phyloP scores from a whole-genome alignment of 1,140 invertebrate species.

The Marisa cornuarietis region DNA sequence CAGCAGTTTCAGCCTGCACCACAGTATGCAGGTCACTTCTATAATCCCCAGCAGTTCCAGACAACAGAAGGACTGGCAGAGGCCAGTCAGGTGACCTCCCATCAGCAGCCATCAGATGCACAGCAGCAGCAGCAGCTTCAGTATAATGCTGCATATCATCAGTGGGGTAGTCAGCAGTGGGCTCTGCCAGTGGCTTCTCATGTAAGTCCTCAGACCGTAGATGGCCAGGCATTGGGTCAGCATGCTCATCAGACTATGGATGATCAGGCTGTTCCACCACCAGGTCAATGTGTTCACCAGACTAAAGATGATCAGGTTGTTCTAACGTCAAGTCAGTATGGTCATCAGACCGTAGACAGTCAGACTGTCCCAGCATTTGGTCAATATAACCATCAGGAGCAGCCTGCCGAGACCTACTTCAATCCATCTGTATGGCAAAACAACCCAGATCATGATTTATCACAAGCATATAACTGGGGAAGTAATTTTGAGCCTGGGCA shows the following conservation, averaged over 20 bases:
- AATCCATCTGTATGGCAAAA: constrained; percentile 11
- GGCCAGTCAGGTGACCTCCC: neutral
- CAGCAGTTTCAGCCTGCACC: constrained; percentile 20
- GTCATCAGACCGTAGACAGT: no score
- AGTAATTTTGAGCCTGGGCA: neutral
- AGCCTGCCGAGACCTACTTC: constrained; percentile 3
- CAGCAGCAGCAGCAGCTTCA: constrained; percentile 11
- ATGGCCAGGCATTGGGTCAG: neutral
- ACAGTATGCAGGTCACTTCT: constrained; percentile 9
- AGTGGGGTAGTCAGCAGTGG: no score
- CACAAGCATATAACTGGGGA: constrained; percentile 9
- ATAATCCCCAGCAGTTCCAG: constrained; percentile 13
- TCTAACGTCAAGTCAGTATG: no score
- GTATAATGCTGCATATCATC: neutral
- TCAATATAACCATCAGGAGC: constrained; percentile 1
- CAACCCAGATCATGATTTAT: neutral
- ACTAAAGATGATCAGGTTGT: no score
- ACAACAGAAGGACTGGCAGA: neutral
- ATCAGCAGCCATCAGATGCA: neutral
- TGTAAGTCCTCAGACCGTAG: no score
- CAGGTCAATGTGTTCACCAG: neutral
- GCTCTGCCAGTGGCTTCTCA: no score
- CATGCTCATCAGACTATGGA: neutral
- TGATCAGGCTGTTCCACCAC: neutral
- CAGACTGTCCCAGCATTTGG: neutral